These are phyloP conservation scores for Daubentonia madagascariensis DNA, from an alignment of 2,113 vertebrate genomes.

Conservation along the genomic window DNA sequence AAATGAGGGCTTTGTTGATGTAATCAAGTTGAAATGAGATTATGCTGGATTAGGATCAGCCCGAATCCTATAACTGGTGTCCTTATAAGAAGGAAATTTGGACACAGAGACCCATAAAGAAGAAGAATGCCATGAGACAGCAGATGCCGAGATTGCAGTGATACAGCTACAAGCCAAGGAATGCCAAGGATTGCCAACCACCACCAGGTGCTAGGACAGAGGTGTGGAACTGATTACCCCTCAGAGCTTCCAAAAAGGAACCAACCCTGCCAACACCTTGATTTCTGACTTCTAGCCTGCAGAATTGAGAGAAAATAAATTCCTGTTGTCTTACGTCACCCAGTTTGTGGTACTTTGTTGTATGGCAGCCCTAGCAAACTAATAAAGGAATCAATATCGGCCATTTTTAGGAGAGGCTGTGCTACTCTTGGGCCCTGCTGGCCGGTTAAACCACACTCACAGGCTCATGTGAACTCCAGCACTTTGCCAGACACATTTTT, in stretches of 20 bases:
- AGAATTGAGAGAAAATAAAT: not conserved
- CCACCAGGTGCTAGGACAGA: not conserved
- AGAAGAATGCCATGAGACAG: not conserved
- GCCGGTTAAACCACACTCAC: not conserved
- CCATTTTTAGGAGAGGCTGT: not conserved
- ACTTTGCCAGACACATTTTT: not conserved
- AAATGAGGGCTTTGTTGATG: not conserved
- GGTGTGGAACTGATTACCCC: not conserved
- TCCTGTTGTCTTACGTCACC: not conserved
- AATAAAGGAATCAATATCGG: not conserved
- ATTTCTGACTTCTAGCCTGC: not conserved
- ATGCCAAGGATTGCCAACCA: not conserved
- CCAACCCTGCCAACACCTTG: not conserved
- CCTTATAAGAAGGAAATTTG: not conserved
- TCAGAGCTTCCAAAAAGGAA: not conserved
- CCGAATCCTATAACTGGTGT: not conserved
- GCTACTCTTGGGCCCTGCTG: not conserved
- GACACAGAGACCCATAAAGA: not conserved
- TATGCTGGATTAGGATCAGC: not conserved
- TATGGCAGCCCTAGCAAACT: not conserved
- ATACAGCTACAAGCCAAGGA: not conserved
- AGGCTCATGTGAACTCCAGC: not conserved
- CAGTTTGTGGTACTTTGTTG: not conserved
- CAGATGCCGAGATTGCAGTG: not conserved
- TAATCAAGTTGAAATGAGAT: not conserved